Conservation (phyloP, 2,888 invertebrate genomes). For the Lysandra bellargus region DNA sequence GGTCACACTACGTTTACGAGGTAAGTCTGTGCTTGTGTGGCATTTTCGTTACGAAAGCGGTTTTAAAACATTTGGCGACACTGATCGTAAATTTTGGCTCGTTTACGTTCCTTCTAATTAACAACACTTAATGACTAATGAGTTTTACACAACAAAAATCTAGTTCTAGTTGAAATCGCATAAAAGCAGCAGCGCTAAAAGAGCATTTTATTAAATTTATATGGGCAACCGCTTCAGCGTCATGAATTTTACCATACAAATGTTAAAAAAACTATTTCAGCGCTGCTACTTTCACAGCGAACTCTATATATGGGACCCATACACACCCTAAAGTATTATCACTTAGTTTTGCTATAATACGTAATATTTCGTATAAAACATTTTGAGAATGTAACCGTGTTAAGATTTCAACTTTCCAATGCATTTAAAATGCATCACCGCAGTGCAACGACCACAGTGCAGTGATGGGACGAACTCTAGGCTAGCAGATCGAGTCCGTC, state of each 20-base stretch:
- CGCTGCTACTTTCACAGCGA: too few relatives aligned
- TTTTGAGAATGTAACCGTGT: slow-evolving; percentile 16
- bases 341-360: neutral
- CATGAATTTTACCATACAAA: too few relatives aligned
- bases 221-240: too few relatives aligned
- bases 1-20: slow-evolving; percentile 38
- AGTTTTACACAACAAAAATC: slow-evolving; percentile 42
- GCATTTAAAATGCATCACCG: slow-evolving; percentile 75
- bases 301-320: too few relatives aligned
- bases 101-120: slow-evolving; percentile 62
- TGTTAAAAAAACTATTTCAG: too few relatives aligned
- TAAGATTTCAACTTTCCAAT: slow-evolving; percentile 61
- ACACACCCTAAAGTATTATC: neutral
- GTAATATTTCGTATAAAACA: neutral
- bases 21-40: slow-evolving; percentile 44
- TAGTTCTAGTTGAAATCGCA: neutral
- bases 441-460: slow-evolving; percentile 78
- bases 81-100: slow-evolving; percentile 61
- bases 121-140: slow-evolving; percentile 46
- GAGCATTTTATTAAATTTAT: too few relatives aligned
- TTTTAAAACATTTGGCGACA: slow-evolving; percentile 66
- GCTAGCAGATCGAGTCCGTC: slow-evolving; percentile 80
- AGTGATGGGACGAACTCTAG: slow-evolving; percentile 73
- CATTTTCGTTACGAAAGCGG: slow-evolving; percentile 63
- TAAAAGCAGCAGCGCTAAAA: neutral